Evolutionary conservation across 2,113 vertebrate species (phyloP).

Genomic region (Psittacus erithacus): DNA sequence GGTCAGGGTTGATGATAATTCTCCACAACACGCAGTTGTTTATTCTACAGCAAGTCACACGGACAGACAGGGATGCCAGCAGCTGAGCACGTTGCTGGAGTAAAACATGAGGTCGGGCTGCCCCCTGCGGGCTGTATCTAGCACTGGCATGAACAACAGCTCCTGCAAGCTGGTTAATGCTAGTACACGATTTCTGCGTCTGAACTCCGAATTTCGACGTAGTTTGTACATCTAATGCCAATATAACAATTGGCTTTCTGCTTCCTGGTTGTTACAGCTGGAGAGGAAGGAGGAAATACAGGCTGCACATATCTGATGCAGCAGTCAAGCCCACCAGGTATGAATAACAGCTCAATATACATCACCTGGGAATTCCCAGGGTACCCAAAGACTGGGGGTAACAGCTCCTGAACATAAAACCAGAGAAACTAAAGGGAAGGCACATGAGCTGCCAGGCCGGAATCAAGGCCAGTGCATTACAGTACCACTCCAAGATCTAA

Average conservation of each 20-base stretch:
- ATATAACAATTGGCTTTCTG: background rate
- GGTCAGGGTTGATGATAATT: background rate
- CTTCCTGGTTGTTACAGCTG: background rate
- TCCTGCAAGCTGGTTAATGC: background rate
- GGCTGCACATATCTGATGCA: background rate
- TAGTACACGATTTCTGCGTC: background rate
- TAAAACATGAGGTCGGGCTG: background rate
- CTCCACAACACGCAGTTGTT: background rate
- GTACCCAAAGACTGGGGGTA: background rate
- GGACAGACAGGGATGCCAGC: background rate
- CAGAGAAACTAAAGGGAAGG: background rate
- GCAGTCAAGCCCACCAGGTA: background rate
- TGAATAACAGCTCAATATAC: background rate
- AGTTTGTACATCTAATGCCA: background rate
- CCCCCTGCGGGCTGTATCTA: conserved; percentile 51
- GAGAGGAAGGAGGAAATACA: background rate
- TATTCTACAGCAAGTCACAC: background rate
- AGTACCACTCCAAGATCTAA: background rate
- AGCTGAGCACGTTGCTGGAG: background rate
- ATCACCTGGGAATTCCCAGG: background rate
- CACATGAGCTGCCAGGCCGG: background rate
- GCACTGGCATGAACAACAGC: background rate
- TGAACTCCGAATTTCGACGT: background rate
- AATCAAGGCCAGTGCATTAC: background rate
- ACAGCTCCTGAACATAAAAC: background rate